Evolutionary conservation across 2,113 vertebrate species (phyloP), one percentile per base, ranked within the genome.

Genomic region (Brachyhypopomus occidentalis): DNA sequence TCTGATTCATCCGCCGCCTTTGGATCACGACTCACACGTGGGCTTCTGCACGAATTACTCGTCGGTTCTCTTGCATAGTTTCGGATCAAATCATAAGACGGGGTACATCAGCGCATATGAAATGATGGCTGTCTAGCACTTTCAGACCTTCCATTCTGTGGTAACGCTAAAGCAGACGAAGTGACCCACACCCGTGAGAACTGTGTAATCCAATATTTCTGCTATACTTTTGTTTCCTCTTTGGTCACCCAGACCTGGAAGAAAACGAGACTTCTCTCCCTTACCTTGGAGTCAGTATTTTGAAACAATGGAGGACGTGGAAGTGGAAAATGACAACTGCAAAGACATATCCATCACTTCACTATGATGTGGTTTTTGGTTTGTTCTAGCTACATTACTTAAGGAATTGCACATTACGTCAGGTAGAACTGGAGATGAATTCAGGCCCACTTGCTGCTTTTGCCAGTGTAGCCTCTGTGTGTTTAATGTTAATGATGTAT

Each of bases 271-370:
- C 86, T 99, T 97, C 89, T 92, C 96, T 0, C 96, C 97, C 0
- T 91, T 99, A 80, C 86, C 94, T 16, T 99, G 98, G 98, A 98
- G 93, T 91, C 96, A 98, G 69, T 99, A 99, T 89, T 99, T 98
- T 88, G 96, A 99, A 86, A 96, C 95, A 0, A 96, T 99, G 94
- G 96, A 99, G 89, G 96, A 99, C 0, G 94, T 98, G 1, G 95
- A 96, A 88, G 95, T 98, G 79, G 95, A 97, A 85, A 96, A 94
- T 84, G 96, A 96, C 86, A 96, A 92, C 70, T 94, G 95, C 89
- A 98, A 97, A 93, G 97, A 98, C 92, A 99, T 99, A 99, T 99
- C 98, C 96, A 97, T 94, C 60, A 75, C 30, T 27, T 25, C 2
- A 66, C 30, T 76, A 36, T 41, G 20, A 3, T 23, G 14, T 7